Base-by-base conservation (phyloP, 2,797 vertebrate species). In the Labroides dimidiatus region DNA sequence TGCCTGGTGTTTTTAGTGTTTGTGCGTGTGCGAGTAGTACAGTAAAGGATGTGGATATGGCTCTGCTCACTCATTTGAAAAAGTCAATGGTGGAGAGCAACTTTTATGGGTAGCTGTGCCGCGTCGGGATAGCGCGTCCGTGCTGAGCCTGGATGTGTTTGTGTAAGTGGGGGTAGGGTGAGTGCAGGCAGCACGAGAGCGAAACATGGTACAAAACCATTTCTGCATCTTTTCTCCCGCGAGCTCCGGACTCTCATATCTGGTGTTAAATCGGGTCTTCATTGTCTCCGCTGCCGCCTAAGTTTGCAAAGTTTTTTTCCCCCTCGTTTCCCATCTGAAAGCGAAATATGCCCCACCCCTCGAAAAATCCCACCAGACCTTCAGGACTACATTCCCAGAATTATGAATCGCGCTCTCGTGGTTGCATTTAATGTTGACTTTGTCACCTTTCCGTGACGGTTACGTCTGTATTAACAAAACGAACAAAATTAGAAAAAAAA, bases 281-380 rank as follows among this genome's bases (percentile, higher is more conserved):
- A 75, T 87, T 84, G 78, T 91, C 78, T 83, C 37, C 47, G 57
- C 65, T 56, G 72, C 81, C 70, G 86, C 71, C 36, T 78, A 89
- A 92, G 78, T 93, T 91, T 69, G 84, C 78, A 70, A 90, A 93
- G 90, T 90, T 92, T 87, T 81, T 73, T 64, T 41, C 20, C 14
- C 49, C 57, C 78, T 81, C 20, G 65, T 89, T 87, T 89, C 85
- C 74, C 75, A 82, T 85, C 75, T 82, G 84, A 84, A 85, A 89
- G 82, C 85, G 78, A 75, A 84, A 84, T 77, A 89, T 83, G 93
- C 93, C 93, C 92, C 93, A 92, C 94, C 94, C 93, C 93, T 93
- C 16, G 69, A 88, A 90, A 92, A 86, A 91, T 81, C 89, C 81
- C 89, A 89, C 87, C 87, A 82, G 70, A 87, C 79, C 83, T 76